Conservation (phyloP, 2,113 vertebrate species). For the Lipophrys pholis region DNA sequence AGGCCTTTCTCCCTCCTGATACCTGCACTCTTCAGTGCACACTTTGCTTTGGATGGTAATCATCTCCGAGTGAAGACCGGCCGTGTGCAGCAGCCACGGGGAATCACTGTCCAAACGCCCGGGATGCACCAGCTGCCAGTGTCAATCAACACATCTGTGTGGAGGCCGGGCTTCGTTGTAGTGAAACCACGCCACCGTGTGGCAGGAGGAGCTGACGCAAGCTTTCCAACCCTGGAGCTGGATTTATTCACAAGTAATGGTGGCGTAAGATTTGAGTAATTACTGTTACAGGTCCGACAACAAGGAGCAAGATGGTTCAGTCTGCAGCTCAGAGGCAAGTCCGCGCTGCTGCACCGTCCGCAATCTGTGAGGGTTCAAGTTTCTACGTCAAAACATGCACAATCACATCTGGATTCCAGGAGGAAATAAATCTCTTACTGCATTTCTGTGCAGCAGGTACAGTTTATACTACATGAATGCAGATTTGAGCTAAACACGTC, state of each 20-base stretch:
- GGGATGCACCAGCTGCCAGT: conserved; percentile 53
- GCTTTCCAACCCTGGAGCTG: neutral
- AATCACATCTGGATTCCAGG: neutral
- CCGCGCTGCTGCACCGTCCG: neutral
- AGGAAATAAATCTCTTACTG: neutral
- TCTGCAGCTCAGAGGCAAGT: no score
- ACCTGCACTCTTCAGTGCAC: conserved; percentile 28
- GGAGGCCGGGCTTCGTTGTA: conserved; percentile 12
- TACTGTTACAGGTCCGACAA: neutral
- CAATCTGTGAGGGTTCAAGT: neutral
- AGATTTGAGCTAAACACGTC: neutral
- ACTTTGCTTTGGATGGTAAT: conserved; percentile 36
- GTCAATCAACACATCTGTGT: conserved; percentile 34
- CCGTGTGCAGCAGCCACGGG: conserved; percentile 36
- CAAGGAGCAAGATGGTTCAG: no score
- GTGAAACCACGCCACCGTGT: conserved; percentile 70
- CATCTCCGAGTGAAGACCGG: conserved; percentile 25
- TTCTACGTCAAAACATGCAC: neutral
- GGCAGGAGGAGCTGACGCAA: conserved; percentile 23
- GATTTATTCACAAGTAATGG: neutral
- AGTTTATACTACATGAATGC: neutral
- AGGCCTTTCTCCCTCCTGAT: conserved; percentile 15
- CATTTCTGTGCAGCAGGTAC: neutral
- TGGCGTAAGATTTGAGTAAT: conserved; percentile 13
- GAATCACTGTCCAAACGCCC: conserved; percentile 59